Evolutionary conservation across 2,888 invertebrate species (phyloP), one percentile per base, ranked within the genome.

Genomic region (Pheosia tremula): DNA sequence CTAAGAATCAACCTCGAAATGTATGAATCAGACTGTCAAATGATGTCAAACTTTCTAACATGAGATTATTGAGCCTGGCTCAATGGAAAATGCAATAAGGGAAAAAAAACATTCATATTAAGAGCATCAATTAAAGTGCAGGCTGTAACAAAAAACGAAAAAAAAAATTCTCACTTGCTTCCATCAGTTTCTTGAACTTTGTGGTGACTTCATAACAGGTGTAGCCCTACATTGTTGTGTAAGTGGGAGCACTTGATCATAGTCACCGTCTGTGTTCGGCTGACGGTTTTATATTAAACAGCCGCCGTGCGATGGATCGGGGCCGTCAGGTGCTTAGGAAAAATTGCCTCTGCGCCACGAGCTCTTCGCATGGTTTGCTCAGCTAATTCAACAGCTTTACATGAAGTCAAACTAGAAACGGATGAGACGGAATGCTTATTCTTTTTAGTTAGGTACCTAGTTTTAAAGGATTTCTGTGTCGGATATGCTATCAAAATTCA

Each of bases 301-400:
- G 77, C 75, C 71, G 77, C 77, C 70, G 69, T 71, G 71, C 82
- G 84, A 87, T 86, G 80, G 85, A 88, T 87, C 82, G 83, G 79
- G 77, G 74, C 82, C 85, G 86, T 85, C 87, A 84, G 84, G 85
- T 86, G 85, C 79, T 81, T 78, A 81, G 77, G 87, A 87, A 88
- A 88, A 87, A 88, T 88, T 84, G 82, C 83, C 81, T 68, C 68
- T 69, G 71, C 66, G 69, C 72, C 72, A 64, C 60, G 60, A 69
- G 56, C 60, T 64, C 63, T 71, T 63, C 54, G 43, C 62, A 67
- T 49, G 67, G 65, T 66, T 64, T 62, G 62, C 61, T 58, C 43
- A 64, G 56, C 49, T 45, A 69, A 62, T 61, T 69, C 39, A 55
- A 39, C 3, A n/a, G 39, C 39, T 39, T 39, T 39, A n/a, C 39